Base-by-base conservation (phyloP, 2,888 invertebrate species). In the Arrhopalites spinosus region DNA sequence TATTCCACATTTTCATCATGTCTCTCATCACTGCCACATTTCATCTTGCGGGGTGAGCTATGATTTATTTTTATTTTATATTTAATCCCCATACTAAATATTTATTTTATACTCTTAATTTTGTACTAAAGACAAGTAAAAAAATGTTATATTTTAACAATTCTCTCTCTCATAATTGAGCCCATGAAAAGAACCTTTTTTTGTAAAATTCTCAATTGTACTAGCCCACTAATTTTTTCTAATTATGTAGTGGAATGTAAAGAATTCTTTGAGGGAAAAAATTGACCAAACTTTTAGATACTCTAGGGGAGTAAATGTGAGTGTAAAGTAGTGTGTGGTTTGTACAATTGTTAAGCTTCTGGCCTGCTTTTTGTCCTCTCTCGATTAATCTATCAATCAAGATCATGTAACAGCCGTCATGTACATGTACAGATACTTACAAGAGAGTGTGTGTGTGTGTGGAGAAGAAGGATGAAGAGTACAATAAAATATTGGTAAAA, bases 1-100 rank as follows among this genome's bases (percentile, higher is more conserved):
- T 78, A 72, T 76, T 79, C 68, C 78, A 78, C 70, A 69, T 79
- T 75, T 73, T 80, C 72, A 78, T 80, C 77, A 78, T 81, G 78
- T 79, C 78, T 75, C 78, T 80, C 76, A 77, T 80, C 80, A 77
- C 80, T 76, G 53, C 79, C 63, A 72, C 78, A 74, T 76, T 80
- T 78, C 79, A 79, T 75, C 79, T 81, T 76, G 77, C 80, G 69
- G 69, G 64, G 70, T 75, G 43, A 76, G 67, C 29, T 61, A 20
- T 29, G 0, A 69, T 23, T 47, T n/a, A 63, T 23, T 23, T 53
- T 70, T 27, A 47, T 66, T 63, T 25, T 63, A 23, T 13, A 43
- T 61, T 15, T 23, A 56, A 29, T 15, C 25, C 36, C 29, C 53
- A 69, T 69, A 13, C n/a, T 45, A 15, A 23, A 68, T 68, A 47